Base-by-base conservation (phyloP, 2,797 vertebrate genomes). In the Tarsius wallacei region DNA sequence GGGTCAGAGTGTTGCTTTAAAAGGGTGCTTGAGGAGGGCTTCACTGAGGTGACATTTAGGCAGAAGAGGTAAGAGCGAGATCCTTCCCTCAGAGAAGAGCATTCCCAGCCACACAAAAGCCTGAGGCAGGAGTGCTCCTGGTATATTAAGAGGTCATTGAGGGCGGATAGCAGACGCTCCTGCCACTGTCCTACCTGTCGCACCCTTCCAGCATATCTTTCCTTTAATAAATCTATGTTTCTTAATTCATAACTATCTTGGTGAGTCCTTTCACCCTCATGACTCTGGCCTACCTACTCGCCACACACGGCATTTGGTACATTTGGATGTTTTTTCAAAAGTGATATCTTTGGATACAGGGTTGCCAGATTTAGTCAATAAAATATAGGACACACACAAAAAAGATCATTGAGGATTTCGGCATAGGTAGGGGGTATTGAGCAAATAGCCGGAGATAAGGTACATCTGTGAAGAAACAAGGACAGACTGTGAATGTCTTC, bases 41-140 rank as follows among this genome's bases (percentile, higher is more conserved):
- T 91, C 26, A 5, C 64, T 74, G 83, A 63, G 31, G 42, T 36
- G 36, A 61, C 24, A 68, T 85, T 81, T 74, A 71, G 47, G 70
- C 33, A 80, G 1, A 47, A 11, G 53, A 88, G 24, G 28, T 88
- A 55, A 68, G 21, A 47, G 24, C 71, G 28, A 49, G 12, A 71
- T 77, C 55, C 90, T 47, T 85, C 89, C 80, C n/a, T 88, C 47
- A 70, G 80, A 76, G 71, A 74, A 80, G n/a, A 78, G 36, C 5
- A 42, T 91, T 78, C 10, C 7, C 16, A 89, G 4, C 31, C 61
- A 57, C 3, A 84, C 26, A 78, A 21, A 42, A 17, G 9, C 8
- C 17, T 88, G 49, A 74, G 81, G 47, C 49, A 66, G 88, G 24
- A 91, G 21, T 5, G 49, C 71, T 87, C 4, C 5, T 87, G 26